Evolutionary conservation across 2,888 invertebrate species (phyloP).

Genomic region (Apotomis capreana): DNA sequence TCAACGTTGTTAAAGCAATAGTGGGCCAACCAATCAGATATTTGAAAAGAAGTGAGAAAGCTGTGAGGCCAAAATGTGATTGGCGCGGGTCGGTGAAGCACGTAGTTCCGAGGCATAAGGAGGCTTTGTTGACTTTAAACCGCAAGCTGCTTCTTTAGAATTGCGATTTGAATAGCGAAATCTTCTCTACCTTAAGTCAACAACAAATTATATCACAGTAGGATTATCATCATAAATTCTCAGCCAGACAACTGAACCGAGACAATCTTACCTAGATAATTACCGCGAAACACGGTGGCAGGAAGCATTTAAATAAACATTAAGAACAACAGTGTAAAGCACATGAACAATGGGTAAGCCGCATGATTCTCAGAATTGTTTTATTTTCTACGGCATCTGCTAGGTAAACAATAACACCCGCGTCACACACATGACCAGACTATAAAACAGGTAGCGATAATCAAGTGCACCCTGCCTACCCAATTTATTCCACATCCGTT

Average conservation of each 20-base stretch:
- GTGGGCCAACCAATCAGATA: slow-evolving; percentile 9
- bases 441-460: slow-evolving; percentile 79
- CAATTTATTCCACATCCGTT: slow-evolving; percentile 82
- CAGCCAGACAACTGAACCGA: slow-evolving; percentile 26
- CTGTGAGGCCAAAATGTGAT: slow-evolving; percentile 10
- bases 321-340: slow-evolving; percentile 61
- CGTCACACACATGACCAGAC: slow-evolving; percentile 59
- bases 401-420: slow-evolving; percentile 63
- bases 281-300: slow-evolving; percentile 75
- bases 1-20: neutral
- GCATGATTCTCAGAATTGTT: slow-evolving; percentile 72
- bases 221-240: slow-evolving; percentile 35
- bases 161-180: slow-evolving; percentile 7
- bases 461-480: slow-evolving; percentile 79
- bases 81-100: slow-evolving; percentile 8
- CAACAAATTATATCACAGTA: slow-evolving; percentile 17
- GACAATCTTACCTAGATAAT: slow-evolving; percentile 60
- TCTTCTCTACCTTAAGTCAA: slow-evolving; percentile 6
- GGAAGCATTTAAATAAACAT: slow-evolving; percentile 59
- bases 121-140: slow-evolving; percentile 30
- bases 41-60: slow-evolving; percentile 28
- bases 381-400: slow-evolving; percentile 59
- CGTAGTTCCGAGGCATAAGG: slow-evolving; percentile 6
- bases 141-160: slow-evolving; percentile 25
- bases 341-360: slow-evolving; percentile 70